Base-by-base conservation (phyloP, 2,888 invertebrate species). In the Ennomos fuscantarius region DNA sequence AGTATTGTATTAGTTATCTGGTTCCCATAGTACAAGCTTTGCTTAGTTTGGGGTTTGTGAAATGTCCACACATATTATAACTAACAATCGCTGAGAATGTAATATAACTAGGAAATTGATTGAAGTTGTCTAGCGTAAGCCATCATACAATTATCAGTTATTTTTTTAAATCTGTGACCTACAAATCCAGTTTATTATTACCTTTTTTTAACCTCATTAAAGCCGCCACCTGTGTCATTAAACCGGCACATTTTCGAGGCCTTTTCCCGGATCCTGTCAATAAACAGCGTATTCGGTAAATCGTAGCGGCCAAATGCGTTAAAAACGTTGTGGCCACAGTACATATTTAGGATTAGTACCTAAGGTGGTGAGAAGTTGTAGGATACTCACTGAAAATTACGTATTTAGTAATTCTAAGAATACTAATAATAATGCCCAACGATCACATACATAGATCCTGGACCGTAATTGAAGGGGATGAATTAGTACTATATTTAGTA, bases 251-350 rank as follows among this genome's bases (percentile, higher is more conserved):
- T 62, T 58, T 62, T 51, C 47, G 39, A 33, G 55, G 52, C 43
- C 57, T 55, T 45, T 37, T 24, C 9, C 48, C 41, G 47, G 41
- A 55, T 61, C 59, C 54, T 49, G 59, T 63, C 63, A 59, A 65
- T 65, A 56, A 55, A 59, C 48, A 52, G 44, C 45, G 57, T 24
- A 40, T 57, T 48, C 54, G 39, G 49, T 44, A 49, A 58, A 48
- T 40, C 57, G 36, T 24, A 12, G 35, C n/a, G 36, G 42, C 31
- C 40, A 36, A 49, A 37, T 56, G 42, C 41, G 52, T 45, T 48
- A 53, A 56, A 60, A 49, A 49, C 34, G 12, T 24, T 10, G 33
- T 11, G 32, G 13, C 13, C 45, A 39, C 13, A n/a, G 32, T 12
- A 33, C 39, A 39, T 48, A 43, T 48, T n/a, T 33, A 10, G 13